phyloP scores from a whole-genome alignment of 1,140 invertebrate species.

The Euborellia annulipes region DNA sequence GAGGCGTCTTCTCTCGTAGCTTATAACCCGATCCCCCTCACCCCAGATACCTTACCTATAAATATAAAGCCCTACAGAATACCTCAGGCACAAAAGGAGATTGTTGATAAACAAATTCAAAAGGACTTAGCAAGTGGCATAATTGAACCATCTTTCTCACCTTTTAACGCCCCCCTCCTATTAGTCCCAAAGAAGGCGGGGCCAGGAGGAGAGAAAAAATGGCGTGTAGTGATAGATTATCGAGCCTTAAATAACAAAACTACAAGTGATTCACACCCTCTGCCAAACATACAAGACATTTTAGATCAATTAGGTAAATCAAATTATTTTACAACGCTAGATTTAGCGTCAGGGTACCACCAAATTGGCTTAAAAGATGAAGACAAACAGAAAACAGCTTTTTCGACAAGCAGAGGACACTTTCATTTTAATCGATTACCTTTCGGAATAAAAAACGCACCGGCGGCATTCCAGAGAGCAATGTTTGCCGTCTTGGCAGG shows the following conservation, averaged over 20 bases:
- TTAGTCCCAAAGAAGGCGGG: slow-evolving; percentile 21
- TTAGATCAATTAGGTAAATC: slow-evolving; percentile 27
- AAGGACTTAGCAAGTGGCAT: slow-evolving; percentile 20
- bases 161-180: slow-evolving; percentile 16
- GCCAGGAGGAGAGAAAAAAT: slow-evolving; percentile 20
- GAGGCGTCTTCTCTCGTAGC: not conserved
- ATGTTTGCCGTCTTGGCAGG: slow-evolving; percentile 12
- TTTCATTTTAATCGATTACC: slow-evolving; percentile 24
- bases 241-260: slow-evolving; percentile 25
- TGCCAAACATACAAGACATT: slow-evolving; percentile 33
- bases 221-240: slow-evolving; percentile 26
- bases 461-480: slow-evolving; percentile 19
- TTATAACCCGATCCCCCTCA: slow-evolving; percentile 1
- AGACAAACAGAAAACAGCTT: slow-evolving; percentile 30
- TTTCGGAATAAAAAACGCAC: slow-evolving; percentile 26
- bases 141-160: slow-evolving; percentile 9
- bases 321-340: slow-evolving; percentile 31
- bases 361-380: slow-evolving; percentile 27
- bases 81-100: not conserved
- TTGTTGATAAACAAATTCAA: slow-evolving; percentile 14
- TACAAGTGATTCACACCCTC: slow-evolving; percentile 30
- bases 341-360: slow-evolving; percentile 32
- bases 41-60: not conserved
- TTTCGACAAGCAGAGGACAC: slow-evolving; percentile 21
- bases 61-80: not conserved